Conservation (phyloP, 2,888 invertebrate genomes). For the Diaprepes abbreviatus region DNA sequence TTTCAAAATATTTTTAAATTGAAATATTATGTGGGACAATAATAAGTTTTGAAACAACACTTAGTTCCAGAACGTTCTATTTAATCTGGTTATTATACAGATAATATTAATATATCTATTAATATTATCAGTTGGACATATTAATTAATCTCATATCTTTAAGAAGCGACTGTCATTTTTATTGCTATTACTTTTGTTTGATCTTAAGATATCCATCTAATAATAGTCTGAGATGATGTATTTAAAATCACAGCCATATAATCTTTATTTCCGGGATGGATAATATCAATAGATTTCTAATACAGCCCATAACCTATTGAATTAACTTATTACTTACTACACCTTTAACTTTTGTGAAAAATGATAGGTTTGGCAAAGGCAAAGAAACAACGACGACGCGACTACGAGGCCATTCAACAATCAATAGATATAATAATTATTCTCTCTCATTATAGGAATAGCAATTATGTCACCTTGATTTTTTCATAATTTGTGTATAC, state of each 20-base stretch:
- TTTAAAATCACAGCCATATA: not conserved
- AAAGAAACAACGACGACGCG: conserved; percentile 10
- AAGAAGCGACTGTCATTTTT: too few species aligned
- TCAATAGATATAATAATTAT: conserved; percentile 28
- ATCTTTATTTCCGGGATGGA: not conserved
- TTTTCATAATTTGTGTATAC: conserved; percentile 1
- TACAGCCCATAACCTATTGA: conserved; percentile 6
- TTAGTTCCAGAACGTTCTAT: too few species aligned
- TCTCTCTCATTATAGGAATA: conserved; percentile 19
- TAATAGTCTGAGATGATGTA: not conserved
- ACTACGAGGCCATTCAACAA: conserved; percentile 25
- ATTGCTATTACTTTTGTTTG: not conserved
- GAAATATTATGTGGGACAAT: too few species aligned
- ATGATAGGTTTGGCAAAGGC: conserved; percentile 27
- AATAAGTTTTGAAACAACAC: too few species aligned
- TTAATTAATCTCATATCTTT: too few species aligned
- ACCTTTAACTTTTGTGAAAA: conserved; percentile 21
- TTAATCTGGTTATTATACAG: too few species aligned
- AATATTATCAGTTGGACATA: too few species aligned
- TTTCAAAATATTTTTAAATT: too few species aligned
- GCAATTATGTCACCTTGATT: conserved; percentile 38
- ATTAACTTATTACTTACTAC: not conserved
- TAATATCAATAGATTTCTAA: not conserved
- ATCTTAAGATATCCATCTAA: not conserved
- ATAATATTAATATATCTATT: too few species aligned